Percentiles rank a stretch among this genome's conserved stretches.
These are phyloP conservation scores for Tonatia bakeri DNA, from an alignment of 2,113 vertebrate species.

Conservation along the genomic window DNA sequence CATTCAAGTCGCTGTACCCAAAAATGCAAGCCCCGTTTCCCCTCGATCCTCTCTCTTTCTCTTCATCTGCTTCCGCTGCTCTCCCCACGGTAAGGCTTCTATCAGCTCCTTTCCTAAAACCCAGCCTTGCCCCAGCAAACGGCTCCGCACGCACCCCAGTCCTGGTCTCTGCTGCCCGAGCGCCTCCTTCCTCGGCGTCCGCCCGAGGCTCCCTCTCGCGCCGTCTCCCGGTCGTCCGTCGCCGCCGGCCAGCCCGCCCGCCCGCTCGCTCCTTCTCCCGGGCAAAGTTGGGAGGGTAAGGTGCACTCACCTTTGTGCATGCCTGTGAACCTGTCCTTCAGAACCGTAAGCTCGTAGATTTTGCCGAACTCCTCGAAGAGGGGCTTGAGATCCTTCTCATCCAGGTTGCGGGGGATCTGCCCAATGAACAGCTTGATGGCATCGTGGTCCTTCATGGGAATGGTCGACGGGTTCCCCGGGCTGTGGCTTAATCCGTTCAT, in stretches of 20 bases:
- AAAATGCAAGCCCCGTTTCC: neutral
- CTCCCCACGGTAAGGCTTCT: slow-evolving; percentile 10
- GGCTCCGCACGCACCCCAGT: slow-evolving; percentile 65
- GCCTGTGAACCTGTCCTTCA: slow-evolving; percentile 99
- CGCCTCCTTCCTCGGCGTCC: slow-evolving; percentile 56
- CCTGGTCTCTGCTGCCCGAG: slow-evolving; percentile 53
- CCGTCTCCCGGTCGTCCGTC: slow-evolving; percentile 58
- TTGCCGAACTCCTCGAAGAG: slow-evolving; percentile 99
- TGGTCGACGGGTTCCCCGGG: slow-evolving; percentile 96
- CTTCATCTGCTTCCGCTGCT: slow-evolving; percentile 33
- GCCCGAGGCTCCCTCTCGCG: slow-evolving; percentile 52
- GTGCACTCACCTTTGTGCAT: slow-evolving; percentile 98
- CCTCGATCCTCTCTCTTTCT: slow-evolving; percentile 53
- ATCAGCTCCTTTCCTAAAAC: slow-evolving; percentile 41
- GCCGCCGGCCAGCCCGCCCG: slow-evolving; percentile 46
- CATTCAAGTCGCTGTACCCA: slow-evolving; percentile 39
- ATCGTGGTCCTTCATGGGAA: slow-evolving; percentile 99
- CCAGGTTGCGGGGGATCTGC: slow-evolving; percentile 99
- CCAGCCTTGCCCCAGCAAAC: slow-evolving; percentile 60
- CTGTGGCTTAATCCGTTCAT: slow-evolving; percentile 99
- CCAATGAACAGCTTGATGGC: slow-evolving; percentile 99
- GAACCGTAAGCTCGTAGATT: slow-evolving; percentile 99
- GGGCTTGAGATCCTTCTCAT: slow-evolving; percentile 99
- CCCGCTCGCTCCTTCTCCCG: slow-evolving; percentile 69
- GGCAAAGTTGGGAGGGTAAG: slow-evolving; percentile 82